These are phyloP conservation scores for Eupeodes luniger DNA, from an alignment of 2,888 invertebrate genomes.

Conservation along the genomic window DNA sequence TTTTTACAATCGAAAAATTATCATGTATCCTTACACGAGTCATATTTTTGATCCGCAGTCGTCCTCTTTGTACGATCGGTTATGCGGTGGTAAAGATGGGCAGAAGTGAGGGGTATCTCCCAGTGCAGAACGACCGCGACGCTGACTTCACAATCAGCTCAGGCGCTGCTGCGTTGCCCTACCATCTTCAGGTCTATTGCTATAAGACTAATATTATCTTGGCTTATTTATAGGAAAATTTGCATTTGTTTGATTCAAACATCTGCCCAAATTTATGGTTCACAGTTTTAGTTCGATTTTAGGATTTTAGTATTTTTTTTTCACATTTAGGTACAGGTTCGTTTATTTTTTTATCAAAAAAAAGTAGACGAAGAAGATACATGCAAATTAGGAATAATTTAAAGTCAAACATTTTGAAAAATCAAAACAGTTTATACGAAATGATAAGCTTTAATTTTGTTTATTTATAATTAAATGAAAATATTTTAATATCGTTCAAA, in stretches of 20 bases:
- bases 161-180: neutral
- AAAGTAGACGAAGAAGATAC: no score
- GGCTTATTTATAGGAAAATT: constrained; percentile 58
- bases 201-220: constrained; percentile 11
- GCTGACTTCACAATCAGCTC: constrained; percentile 14
- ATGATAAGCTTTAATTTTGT: no score
- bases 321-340: no score
- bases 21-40: constrained; percentile 80
- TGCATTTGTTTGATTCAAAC: constrained; percentile 75
- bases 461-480: no score
- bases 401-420: no score
- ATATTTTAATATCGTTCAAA: no score
- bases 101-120: neutral
- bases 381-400: no score
- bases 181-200: neutral
- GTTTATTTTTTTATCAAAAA: no score
- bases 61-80: neutral
- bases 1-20: constrained; percentile 78
- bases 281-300: constrained; percentile 22
- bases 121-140: constrained; percentile 22
- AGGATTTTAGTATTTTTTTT: neutral
- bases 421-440: no score
- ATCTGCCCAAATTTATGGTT: constrained; percentile 74
- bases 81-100: neutral
- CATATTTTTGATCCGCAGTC: constrained; percentile 78